phyloP scores from a whole-genome alignment of 2,113 vertebrate species.

The Callospermophilus lateralis region DNA sequence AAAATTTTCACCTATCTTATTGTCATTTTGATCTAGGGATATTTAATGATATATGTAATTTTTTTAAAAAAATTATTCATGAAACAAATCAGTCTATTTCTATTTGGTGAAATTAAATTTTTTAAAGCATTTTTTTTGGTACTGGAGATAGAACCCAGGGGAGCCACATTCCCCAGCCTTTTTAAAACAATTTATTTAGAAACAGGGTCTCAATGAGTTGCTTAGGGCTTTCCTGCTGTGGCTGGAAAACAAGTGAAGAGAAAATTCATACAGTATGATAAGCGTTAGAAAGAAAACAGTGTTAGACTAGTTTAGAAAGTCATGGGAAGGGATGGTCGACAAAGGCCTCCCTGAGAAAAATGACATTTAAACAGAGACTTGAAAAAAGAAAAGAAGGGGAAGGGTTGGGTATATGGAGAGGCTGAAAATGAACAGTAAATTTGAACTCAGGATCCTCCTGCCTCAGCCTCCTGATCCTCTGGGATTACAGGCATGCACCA shows the following conservation, averaged over 20 bases:
- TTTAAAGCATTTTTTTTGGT: too few relatives aligned
- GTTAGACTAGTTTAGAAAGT: background rate
- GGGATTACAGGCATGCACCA: too few relatives aligned
- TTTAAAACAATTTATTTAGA: too few relatives aligned
- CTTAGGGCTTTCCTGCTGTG: too few relatives aligned
- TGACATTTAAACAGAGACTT: background rate
- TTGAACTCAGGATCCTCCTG: too few relatives aligned
- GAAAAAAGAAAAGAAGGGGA: background rate
- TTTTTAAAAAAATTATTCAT: constrained; percentile 2
- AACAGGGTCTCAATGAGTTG: too few relatives aligned
- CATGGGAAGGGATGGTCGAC: background rate
- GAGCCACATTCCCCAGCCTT: too few relatives aligned
- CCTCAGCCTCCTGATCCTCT: too few relatives aligned
- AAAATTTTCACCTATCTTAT: background rate
- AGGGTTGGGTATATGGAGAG: background rate
- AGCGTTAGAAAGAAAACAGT: constrained; percentile 10
- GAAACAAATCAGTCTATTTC: background rate
- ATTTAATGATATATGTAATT: background rate
- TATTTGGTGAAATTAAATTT: background rate
- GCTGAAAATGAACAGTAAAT: background rate
- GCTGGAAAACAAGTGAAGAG: background rate
- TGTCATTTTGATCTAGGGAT: background rate
- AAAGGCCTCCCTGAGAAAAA: constrained; percentile 27
- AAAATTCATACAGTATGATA: background rate
- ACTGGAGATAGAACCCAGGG: too few relatives aligned